phyloP scores from a whole-genome alignment of 2,113 vertebrate species.

The Tyto alba region DNA sequence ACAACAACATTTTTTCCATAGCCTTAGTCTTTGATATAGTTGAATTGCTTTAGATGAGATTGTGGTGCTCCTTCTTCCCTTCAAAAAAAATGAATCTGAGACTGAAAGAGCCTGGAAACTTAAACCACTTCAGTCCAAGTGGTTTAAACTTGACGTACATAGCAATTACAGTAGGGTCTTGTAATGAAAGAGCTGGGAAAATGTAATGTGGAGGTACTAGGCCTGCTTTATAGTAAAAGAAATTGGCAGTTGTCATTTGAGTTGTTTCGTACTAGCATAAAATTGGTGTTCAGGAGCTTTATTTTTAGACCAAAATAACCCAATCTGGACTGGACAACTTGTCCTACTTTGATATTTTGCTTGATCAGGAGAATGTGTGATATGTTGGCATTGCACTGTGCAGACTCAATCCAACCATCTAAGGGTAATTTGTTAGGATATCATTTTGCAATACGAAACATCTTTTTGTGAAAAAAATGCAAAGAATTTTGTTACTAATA shows the following conservation, averaged over 20 bases:
- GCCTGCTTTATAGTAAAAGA: background rate
- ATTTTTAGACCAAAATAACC: conserved; percentile 11
- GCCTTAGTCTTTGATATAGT: background rate
- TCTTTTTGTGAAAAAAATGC: conserved; percentile 30
- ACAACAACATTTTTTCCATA: conserved; percentile 29
- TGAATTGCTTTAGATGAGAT: background rate
- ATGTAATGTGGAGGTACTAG: background rate
- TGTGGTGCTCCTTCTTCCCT: background rate
- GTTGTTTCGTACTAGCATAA: background rate
- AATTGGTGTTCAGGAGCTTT: background rate
- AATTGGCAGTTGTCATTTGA: background rate
- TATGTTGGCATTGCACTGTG: background rate
- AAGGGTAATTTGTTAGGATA: conserved; percentile 9
- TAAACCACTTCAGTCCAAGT: conserved; percentile 3
- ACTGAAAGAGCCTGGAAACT: conserved; percentile 9
- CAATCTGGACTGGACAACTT: background rate
- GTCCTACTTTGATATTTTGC: background rate
- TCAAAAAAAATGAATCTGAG: background rate
- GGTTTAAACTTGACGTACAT: background rate
- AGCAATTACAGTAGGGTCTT: background rate
- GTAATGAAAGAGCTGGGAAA: conserved; percentile 15
- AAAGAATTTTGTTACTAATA: conserved; percentile 38
- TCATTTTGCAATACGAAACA: background rate
- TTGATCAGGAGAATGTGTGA: background rate
- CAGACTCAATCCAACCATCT: background rate